Conservation (phyloP, 2,113 vertebrate species). For the Lethenteron reissneri region DNA sequence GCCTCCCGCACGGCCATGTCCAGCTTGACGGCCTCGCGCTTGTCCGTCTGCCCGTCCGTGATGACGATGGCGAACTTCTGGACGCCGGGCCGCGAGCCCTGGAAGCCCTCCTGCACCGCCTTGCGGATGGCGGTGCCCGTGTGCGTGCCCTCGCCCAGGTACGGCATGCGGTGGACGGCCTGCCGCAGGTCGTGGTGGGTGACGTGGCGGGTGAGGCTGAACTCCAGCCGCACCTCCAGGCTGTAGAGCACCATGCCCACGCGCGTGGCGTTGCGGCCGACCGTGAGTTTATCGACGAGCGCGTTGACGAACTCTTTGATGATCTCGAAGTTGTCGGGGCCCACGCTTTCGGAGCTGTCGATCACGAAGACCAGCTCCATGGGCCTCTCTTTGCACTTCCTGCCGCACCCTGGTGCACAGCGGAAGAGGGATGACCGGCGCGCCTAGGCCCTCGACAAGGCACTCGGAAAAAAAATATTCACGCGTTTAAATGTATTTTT, state of each 20-base stretch:
- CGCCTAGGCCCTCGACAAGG: no score
- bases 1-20: conserved; percentile 53
- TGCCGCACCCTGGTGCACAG: conserved; percentile 35
- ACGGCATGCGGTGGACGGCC: conserved; percentile 46
- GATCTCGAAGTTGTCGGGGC: conserved; percentile 68
- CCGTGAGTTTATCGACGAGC: conserved; percentile 51
- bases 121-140: conserved; percentile 61
- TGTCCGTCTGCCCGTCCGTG: conserved; percentile 58
- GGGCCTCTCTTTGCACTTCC: conserved; percentile 69
- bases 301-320: conserved; percentile 65
- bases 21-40: conserved; percentile 48
- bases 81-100: conserved; percentile 36
- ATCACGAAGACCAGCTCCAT: conserved; percentile 84
- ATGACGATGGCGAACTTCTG: conserved; percentile 59
- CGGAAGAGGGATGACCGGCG: no score
- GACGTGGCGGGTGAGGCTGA: conserved; percentile 38
- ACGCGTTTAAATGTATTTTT: no score
- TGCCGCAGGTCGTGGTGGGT: conserved; percentile 46
- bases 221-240: conserved; percentile 47
- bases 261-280: conserved; percentile 53
- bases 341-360: conserved; percentile 71
- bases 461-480: no score
- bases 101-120: conserved; percentile 55
- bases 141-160: conserved; percentile 67
- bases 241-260: conserved; percentile 62